Evolutionary conservation across 2,888 invertebrate species (phyloP).

Genomic region (Ophion obscuratus): DNA sequence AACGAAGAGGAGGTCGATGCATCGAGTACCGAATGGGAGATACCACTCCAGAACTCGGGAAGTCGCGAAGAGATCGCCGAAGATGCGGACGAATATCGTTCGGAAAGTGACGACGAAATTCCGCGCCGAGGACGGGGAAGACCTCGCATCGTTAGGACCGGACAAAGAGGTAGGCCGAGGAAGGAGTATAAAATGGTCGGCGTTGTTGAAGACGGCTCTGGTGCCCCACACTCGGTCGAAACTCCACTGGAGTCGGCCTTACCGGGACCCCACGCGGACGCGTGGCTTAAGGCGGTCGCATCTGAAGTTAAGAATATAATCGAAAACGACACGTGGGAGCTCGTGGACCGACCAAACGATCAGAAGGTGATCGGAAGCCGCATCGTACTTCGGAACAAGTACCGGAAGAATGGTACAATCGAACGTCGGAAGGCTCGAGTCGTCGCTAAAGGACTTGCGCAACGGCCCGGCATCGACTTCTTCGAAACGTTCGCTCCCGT

Average conservation of each 20-base stretch:
- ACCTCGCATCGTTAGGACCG: constrained; percentile 47
- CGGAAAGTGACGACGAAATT: not conserved
- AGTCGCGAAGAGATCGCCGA: constrained; percentile 7
- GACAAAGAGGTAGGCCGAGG: constrained; percentile 57
- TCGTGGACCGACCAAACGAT: constrained; percentile 62
- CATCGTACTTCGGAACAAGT: constrained; percentile 62
- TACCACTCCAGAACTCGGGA: no score
- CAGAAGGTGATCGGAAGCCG: not conserved
- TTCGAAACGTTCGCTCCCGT: no score
- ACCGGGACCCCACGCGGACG: constrained; percentile 16
- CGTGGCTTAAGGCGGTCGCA: not conserved
- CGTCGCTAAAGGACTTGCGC: constrained; percentile 66
- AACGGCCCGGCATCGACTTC: constrained; percentile 67
- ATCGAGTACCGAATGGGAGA: no score
- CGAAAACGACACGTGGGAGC: constrained; percentile 69
- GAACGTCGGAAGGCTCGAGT: constrained; percentile 68
- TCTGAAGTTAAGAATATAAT: constrained; percentile 65
- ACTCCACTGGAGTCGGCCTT: constrained; percentile 34
- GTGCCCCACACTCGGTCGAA: constrained; percentile 38
- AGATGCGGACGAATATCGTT: constrained; percentile 7
- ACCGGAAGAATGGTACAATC: constrained; percentile 56
- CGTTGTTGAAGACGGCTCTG: constrained; percentile 8
- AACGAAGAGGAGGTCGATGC: no score
- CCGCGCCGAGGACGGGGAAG: constrained; percentile 46
- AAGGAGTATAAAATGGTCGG: constrained; percentile 43